phyloP scores from a whole-genome alignment of 2,113 vertebrate species.

The Pseudorasbora parva region DNA sequence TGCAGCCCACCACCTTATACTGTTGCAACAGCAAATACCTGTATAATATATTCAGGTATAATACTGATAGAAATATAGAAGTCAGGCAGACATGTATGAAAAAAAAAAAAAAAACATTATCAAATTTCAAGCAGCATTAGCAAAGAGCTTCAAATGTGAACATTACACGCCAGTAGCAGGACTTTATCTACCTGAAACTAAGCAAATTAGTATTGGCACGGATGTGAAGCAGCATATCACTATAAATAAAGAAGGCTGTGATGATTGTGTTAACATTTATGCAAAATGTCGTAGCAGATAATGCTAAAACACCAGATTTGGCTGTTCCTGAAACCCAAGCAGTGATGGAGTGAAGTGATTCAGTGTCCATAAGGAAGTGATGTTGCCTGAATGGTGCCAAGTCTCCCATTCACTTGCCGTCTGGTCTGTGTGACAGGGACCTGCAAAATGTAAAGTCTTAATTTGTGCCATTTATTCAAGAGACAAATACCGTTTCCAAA shows the following conservation, averaged over 20 bases:
- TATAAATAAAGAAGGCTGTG: constrained; percentile 44
- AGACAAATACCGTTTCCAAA: background rate
- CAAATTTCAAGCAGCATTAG: background rate
- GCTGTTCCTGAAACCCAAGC: constrained; percentile 22
- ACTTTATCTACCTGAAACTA: constrained; percentile 13
- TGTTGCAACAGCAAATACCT: constrained; percentile 33
- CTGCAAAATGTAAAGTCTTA: constrained; percentile 64
- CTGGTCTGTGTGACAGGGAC: constrained; percentile 73
- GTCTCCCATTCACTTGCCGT: constrained; percentile 75
- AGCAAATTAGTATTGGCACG: constrained; percentile 49
- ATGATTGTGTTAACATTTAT: constrained; percentile 10
- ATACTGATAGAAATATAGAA: constrained; percentile 37
- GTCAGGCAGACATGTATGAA: background rate
- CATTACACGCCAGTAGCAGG: background rate
- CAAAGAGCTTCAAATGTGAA: constrained; percentile 3
- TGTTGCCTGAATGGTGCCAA: constrained; percentile 71
- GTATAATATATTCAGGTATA: constrained; percentile 30
- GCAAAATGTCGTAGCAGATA: background rate
- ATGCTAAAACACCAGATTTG: constrained; percentile 24
- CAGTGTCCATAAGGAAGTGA: constrained; percentile 53
- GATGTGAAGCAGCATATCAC: constrained; percentile 52
- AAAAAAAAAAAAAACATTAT: background rate
- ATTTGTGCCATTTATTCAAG: background rate
- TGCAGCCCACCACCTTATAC: constrained; percentile 1
- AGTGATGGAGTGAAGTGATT: constrained; percentile 32